Percentiles rank a stretch among this genome's conserved stretches.
phyloP scores from a whole-genome alignment of 2,888 invertebrate genomes.

The Argyra leucocephala region DNA sequence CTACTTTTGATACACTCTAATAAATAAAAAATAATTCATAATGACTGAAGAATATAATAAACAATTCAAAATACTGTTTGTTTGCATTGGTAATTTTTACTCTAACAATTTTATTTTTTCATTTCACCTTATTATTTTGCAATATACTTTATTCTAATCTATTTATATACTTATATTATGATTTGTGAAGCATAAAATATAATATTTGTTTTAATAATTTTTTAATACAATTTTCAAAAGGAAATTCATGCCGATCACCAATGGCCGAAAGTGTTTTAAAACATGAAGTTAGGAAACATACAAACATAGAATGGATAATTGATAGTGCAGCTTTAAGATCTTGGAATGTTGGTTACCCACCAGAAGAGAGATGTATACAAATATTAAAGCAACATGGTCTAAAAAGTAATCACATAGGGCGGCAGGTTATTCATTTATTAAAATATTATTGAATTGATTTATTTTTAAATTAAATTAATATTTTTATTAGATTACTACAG shows the following conservation, averaged over 20 bases:
- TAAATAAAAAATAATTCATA: too few species aligned
- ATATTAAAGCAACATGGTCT: constrained; percentile 53
- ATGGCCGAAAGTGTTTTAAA: constrained; percentile 85
- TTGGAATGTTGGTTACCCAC: constrained; percentile 73
- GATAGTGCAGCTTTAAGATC: constrained; percentile 81
- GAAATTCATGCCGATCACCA: constrained; percentile 90
- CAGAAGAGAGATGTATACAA: constrained; percentile 57
- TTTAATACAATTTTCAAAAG: constrained; percentile 41
- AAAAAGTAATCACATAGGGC: constrained; percentile 52
- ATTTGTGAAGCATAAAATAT: not conserved
- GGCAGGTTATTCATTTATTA: constrained; percentile 41
- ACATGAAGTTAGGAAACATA: constrained; percentile 35
- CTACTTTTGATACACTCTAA: too few species aligned
- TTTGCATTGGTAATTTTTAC: constrained; percentile 34
- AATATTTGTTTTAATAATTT: not conserved
- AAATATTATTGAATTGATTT: not conserved
- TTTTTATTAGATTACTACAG: constrained; percentile 52
- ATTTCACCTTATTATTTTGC: not conserved
- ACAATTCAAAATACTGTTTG: constrained; percentile 33
- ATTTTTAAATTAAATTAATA: not conserved
- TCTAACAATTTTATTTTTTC: not conserved
- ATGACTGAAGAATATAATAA: not conserved
- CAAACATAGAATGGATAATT: constrained; percentile 58
- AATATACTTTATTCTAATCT: too few species aligned
- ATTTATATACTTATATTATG: not conserved